Evolutionary conservation across 2,888 invertebrate genomes (phyloP), one percentile per base, ranked within the genome.

Genomic region (Diarsia mendica): DNA sequence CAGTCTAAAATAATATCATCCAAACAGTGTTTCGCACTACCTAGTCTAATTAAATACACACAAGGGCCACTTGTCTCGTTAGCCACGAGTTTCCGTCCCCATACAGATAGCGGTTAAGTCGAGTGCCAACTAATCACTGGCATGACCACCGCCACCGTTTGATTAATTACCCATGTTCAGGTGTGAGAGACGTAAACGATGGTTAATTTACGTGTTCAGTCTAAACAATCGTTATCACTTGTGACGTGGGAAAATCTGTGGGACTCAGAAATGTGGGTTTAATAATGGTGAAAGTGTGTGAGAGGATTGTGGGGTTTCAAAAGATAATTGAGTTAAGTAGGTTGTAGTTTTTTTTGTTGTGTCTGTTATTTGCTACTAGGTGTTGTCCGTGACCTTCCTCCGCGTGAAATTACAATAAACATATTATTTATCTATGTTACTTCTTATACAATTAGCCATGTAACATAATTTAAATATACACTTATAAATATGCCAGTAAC

Each of bases 151-250:
- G 67, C 72, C 67, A 61, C 64, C 46, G 67, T 70, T 73, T 84
- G 79, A 85, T 85, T 84, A 82, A 85, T 85, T 77, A 77, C 75
- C 72, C 49, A 13, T 69, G 79, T 72, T 78, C 79, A 84, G 84
- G 81, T 75, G 83, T 75, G 51, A 68, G 75, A 68, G 79, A 85
- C 73, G 68, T 81, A 75, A 82, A 84, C 68, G 82, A 71, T 69
- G 55, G 53, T 76, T 77, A 68, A 79, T 77, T 74, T 83, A 73
- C 60, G 70, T 72, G 70, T 55, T 73, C 58, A 72, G 60, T 74
- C 75, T 72, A 76, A 75, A 76, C 66, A 67, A 66, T 79, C 61
- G 67, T 72, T 75, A 79, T 75, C 58, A 75, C 64, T 75, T 44
- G 58, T 63, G 67, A 51, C 67, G 69, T 67, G 72, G 46, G 75